These are phyloP conservation scores for Amphiura filiformis DNA, from an alignment of 35 echinoderm and acorn worm species.

Conservation along the genomic window DNA sequence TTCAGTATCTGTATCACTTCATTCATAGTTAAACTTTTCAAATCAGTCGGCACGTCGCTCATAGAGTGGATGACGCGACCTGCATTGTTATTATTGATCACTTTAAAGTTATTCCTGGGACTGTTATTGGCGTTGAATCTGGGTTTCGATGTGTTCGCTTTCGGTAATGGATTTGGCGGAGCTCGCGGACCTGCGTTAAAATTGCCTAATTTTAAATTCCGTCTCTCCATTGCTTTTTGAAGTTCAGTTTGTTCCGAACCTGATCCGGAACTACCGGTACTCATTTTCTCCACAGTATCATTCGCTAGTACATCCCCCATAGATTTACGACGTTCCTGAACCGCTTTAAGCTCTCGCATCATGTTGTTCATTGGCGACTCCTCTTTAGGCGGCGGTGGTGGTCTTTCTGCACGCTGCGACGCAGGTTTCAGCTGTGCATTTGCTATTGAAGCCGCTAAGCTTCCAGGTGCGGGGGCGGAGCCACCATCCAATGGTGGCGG, in stretches of 20 bases:
- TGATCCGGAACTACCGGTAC: not conserved
- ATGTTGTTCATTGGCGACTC: conserved; percentile 26
- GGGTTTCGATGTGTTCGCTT: not conserved
- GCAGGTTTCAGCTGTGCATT: not conserved
- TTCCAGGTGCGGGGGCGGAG: conserved; percentile 38
- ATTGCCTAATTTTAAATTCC: not conserved
- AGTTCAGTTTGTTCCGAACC: not conserved
- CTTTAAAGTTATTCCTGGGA: not conserved
- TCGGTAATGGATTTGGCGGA: conserved; percentile 22
- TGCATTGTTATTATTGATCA: not conserved
- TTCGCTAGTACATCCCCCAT: not conserved
- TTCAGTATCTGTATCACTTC: conserved; percentile 68
- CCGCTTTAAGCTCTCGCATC: conserved; percentile 50
- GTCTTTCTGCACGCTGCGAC: not conserved
- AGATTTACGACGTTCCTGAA: conserved; percentile 24
- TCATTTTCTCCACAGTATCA: conserved; percentile 18
- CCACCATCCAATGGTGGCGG: conserved; percentile 29
- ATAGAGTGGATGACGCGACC: conserved; percentile 14
- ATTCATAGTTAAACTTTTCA: conserved; percentile 51
- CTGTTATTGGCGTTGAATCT: not conserved
- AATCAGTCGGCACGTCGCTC: conserved; percentile 49
- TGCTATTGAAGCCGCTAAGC: conserved; percentile 36
- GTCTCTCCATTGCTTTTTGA: conserved; percentile 6
- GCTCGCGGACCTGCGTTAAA: not conserved
- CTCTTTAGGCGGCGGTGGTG: not conserved